phyloP scores from a whole-genome alignment of 2,888 invertebrate genomes.

The Coleophora deauratella region DNA sequence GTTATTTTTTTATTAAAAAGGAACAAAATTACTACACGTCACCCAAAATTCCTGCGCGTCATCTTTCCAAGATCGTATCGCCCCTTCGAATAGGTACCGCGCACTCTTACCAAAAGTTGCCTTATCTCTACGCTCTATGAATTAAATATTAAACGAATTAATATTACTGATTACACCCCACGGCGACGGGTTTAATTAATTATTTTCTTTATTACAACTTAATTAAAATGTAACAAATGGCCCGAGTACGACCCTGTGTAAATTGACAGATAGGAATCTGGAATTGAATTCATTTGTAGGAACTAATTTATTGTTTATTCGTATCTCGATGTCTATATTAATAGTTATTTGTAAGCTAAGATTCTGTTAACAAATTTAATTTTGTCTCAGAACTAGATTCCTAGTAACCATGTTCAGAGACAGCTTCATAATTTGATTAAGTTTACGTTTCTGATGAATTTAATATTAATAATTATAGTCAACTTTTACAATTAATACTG shows the following conservation, averaged over 20 bases:
- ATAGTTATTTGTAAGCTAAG: too few species aligned
- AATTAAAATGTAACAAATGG: constrained; percentile 34
- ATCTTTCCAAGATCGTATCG: constrained; percentile 13
- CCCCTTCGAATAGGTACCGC: constrained; percentile 1
- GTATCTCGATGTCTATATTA: background rate
- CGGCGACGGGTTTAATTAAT: constrained; percentile 20
- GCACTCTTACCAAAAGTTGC: constrained; percentile 12
- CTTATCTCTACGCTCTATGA: constrained; percentile 14
- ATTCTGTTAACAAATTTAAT: too few species aligned
- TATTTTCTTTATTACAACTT: constrained; percentile 30
- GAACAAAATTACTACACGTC: background rate
- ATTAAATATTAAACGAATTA: constrained; percentile 17
- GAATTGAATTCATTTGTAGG: constrained; percentile 23
- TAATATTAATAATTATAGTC: too few species aligned
- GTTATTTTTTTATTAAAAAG: background rate
- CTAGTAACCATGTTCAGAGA: too few species aligned
- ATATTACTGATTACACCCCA: constrained; percentile 21
- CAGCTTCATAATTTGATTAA: too few species aligned
- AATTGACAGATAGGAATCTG: constrained; percentile 21
- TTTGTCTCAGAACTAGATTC: too few species aligned
- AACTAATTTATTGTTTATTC: constrained; percentile 16
- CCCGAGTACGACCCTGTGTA: constrained; percentile 16
- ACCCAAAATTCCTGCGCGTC: background rate
- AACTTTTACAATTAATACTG: too few species aligned
- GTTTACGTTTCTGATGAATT: too few species aligned